Evolutionary conservation across 2,888 invertebrate genomes (phyloP), one percentile per base, ranked within the genome.

Genomic region (Masnerella sp.): DNA sequence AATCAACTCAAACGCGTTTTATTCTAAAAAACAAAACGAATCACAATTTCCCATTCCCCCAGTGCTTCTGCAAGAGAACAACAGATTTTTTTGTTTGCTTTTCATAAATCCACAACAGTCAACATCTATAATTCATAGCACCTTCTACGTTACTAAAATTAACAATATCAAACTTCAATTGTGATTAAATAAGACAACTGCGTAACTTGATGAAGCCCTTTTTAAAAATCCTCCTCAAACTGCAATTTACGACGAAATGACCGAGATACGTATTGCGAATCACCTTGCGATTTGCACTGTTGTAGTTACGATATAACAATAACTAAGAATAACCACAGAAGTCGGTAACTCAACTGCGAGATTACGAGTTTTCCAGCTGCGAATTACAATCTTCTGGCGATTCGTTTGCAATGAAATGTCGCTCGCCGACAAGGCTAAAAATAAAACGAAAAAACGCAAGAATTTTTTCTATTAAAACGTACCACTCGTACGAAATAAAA

Each of bases 91-190:
- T 34, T 47, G 32, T 34, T 42, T 22, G 14, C n/a, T 68, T 32
- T 59, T 32, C 30, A 49, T 61, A 49, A 56, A 54, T 40, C 54
- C 56, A 62, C 56, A 64, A 70, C 56, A 51, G 38, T 64, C 34
- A 58, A 61, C 49, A 56, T 62, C 54, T 62, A 59, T 59, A 59
- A 54, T 52, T 32, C 54, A 58, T 70, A 70, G 64, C 64, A 70
- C 64, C 70, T 45, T 58, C 43, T 64, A 36, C 18, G 15, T 36
- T 54, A 52, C 8, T 47, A 51, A 62, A 58, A 62, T 20, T 61
- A 61, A 64, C 51, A 70, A 40, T 58, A 51, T 56, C 43, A 70
- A 56, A 58, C 49, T 36, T 64, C 5, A 1, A 47, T 42, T 64
- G 38, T 17, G 12, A 17, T 45, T 42, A 49, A 62, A 56, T 47